phyloP scores from a whole-genome alignment of 1,140 invertebrate species.

The Zelostemma sp. region DNA sequence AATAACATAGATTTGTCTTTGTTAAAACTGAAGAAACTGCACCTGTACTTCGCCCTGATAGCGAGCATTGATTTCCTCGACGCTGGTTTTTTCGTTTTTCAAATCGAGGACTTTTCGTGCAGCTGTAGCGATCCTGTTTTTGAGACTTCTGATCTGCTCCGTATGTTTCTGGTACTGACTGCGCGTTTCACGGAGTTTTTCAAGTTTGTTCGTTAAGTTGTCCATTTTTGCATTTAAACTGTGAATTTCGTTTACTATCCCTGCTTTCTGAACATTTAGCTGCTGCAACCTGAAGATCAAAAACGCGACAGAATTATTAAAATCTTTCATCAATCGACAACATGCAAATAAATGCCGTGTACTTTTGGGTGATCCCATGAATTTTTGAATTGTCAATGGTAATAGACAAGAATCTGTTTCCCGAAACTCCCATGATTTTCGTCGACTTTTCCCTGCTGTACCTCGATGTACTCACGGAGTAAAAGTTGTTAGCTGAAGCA shows the following conservation, averaged over 20 bases:
- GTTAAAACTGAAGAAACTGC: conserved; percentile 8
- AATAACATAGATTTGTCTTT: conserved; percentile 6
- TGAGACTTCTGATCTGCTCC: conserved; percentile 50
- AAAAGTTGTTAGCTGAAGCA: conserved; percentile 68
- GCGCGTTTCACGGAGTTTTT: conserved; percentile 53
- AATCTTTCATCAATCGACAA: background rate
- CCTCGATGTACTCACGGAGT: conserved; percentile 67
- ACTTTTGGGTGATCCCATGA: conserved; percentile 51
- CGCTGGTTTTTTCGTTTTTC: conserved; percentile 48
- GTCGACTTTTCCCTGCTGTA: conserved; percentile 71
- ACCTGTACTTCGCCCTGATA: conserved; percentile 53
- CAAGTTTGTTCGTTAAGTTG: conserved; percentile 50
- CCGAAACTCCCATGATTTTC: conserved; percentile 41
- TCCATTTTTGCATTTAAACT: conserved; percentile 46
- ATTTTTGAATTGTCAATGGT: conserved; percentile 56
- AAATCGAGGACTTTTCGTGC: conserved; percentile 42
- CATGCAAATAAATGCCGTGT: conserved; percentile 13
- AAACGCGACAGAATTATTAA: background rate
- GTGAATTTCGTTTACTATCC: no score
- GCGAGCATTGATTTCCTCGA: conserved; percentile 53
- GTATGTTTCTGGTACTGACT: conserved; percentile 47
- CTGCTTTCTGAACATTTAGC: no score
- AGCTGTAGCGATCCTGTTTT: conserved; percentile 53
- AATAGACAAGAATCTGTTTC: conserved; percentile 51
- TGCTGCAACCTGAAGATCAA: no score